A percentile compares a stretch with the other conserved stretches of the same genome.
These are phyloP conservation scores for Sinocyclocheilus maitianheensis DNA, from an alignment of 2,113 vertebrate genomes.

Conservation along the genomic window DNA sequence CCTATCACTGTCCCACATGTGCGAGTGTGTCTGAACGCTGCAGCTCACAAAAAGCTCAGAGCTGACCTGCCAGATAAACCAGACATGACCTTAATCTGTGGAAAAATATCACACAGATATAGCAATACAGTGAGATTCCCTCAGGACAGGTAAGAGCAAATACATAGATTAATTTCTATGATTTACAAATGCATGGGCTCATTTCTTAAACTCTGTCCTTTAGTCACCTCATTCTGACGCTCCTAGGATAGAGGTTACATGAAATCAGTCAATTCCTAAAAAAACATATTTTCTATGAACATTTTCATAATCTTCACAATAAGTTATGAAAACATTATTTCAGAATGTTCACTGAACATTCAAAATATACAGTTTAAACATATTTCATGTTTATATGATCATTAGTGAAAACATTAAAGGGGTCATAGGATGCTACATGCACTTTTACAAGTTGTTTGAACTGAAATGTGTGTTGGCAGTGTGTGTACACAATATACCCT, in stretches of 20 bases:
- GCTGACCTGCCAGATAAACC: slow-evolving; percentile 32
- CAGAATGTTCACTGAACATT: too few relatives aligned
- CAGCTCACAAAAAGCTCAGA: slow-evolving; percentile 15
- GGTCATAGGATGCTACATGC: too few relatives aligned
- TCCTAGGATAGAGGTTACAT: background rate
- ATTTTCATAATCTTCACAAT: background rate
- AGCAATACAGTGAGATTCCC: slow-evolving; percentile 1
- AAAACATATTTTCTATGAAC: background rate
- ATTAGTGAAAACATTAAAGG: background rate
- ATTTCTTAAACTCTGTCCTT: background rate
- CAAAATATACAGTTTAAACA: too few relatives aligned
- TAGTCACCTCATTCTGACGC: background rate
- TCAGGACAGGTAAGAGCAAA: background rate
- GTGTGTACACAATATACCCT: too few relatives aligned
- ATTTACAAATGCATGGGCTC: slow-evolving; percentile 22
- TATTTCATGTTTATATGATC: too few relatives aligned
- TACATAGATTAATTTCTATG: background rate
- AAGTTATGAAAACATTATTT: too few relatives aligned
- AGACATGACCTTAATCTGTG: slow-evolving; percentile 52
- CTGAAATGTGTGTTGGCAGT: too few relatives aligned
- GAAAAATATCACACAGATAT: slow-evolving; percentile 17
- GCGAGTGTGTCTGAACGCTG: background rate
- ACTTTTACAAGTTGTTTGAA: too few relatives aligned
- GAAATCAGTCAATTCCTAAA: background rate
- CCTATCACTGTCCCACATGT: background rate